Base-by-base conservation (phyloP, 2,888 invertebrate species). In the Julus scanicus region DNA sequence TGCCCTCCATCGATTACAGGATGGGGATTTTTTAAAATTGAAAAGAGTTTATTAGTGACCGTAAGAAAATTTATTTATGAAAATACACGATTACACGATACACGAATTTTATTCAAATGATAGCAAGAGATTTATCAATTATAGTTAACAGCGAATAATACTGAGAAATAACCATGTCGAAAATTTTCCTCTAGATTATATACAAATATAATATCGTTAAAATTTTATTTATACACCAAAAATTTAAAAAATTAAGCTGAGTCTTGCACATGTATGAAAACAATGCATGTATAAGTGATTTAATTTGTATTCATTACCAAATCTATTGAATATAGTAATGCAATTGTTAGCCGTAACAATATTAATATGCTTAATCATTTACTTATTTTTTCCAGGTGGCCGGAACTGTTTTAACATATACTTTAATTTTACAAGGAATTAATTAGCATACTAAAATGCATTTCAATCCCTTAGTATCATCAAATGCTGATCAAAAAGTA, bases 21-120 rank as follows among this genome's bases (percentile, higher is more conserved):
- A 84, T 84, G 84, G 84, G 84, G 84, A 37, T 84, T 84, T n/a
- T 84, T 84, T 37, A 84, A 39, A 6, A 84, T 84, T 37, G 15
- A 15, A 15, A 84, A 39, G n/a, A 37, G 39, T 84, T 39, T 84
- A 84, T n/a, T 84, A 37, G 84, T 84, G 15, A 37, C 84, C 0
- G 39, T 84, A 44, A 84, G 84, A 20, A 3, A n/a, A 63, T 8
- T n/a, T 29, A 53, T 13, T 53, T 8, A 44, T 44, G 5, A 0
- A 8, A 5, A 44, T 44, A 8, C n/a, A n/a, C n/a, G n/a, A n/a
- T n/a, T n/a, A n/a, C n/a, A n/a, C 6, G 53, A 15, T 53, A 53
- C 44, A 44, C 44, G 2, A 44, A 44, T 8, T 44, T 44, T 44
- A 44, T 8, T 44, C 5, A 0, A 44, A 44, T 44, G 44, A 8